Evolutionary conservation across 2,888 invertebrate species (phyloP), one percentile per base, ranked within the genome.

Genomic region (Leptinotarsa haldemani): DNA sequence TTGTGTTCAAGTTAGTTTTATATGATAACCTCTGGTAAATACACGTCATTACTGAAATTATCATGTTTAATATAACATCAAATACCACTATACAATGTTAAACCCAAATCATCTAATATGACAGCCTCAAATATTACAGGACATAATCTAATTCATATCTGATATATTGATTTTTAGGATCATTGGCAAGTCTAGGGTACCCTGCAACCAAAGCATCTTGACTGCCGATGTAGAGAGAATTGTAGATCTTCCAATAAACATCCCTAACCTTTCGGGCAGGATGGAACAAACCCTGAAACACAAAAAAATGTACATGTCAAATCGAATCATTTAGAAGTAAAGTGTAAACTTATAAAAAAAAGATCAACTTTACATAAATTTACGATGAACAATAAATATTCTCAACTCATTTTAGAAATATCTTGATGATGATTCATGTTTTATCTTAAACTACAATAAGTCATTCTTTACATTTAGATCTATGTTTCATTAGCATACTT

Each of bases 161-260:
- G 81, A 95, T 91, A 86, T 94, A 98, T 83, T 95, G 94, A 89
- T 97, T 98, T 88, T 95, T 96, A 72, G 97, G 96, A 87, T 98
- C 98, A 86, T 99, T 97, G 79, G 94, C 93, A 86, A 99, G 95
- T 80, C 98, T 90, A n/a, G 99, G 99, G 88, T 98, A 99, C 18
- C 98, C 97, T 64, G 97, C 97, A 46, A 99, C 97, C 69, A 99
- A 90, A 1, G 99, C 96, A 87, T 99, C 99, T 88, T 99, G 99
- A 9, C 97, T 98, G 40, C 99, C 99, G 82, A 99, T 99, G 85
- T 99, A 99, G 70, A 99, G 90, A 0, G 98, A 98, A 89, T 99
- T 99, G 89, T 99, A 99, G 81, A 98, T 98, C 89, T 99, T 99
- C 99, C 99, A 99, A 86, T 99, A 99, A 0, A 99, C 99, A 86